Evolutionary conservation across 2,797 vertebrate genomes (phyloP), one percentile per base, ranked within the genome.

Genomic region (Fringilla coelebs): DNA sequence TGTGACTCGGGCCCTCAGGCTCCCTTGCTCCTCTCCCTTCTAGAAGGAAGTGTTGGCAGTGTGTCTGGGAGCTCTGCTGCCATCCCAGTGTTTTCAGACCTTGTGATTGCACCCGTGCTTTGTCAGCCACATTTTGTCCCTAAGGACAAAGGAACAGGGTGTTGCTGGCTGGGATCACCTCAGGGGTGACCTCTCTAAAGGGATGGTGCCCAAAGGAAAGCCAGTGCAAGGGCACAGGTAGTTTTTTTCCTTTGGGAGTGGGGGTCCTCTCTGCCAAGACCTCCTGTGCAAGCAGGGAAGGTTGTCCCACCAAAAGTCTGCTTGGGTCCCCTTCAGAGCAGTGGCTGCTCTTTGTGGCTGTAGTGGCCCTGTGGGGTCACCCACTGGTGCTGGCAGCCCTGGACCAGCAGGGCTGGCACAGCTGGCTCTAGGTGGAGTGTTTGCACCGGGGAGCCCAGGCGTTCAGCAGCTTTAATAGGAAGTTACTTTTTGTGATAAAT

Each of bases 401-500:
- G 63, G 24, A 11, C 2, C 15, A 52, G 48, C 0, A 13, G 38
- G 18, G 21, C 68, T 83, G 77, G 70, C 74, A 45, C 74, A 46
- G 71, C 54, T 78, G 55, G 66, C 78, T 92, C 34, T 57, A 65
- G 89, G 52, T 85, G 73, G 67, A 92, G 73, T 41, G 22, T 94
- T 92, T 82, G 68, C 48, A 25, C 63, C 3, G 17, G 62, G 48
- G 46, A 88, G 60, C 34, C 14, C 36, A 14, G 32, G 38, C 45
- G 73, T 49, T 61, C 57, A 32, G 40, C 40, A 68, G 48, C 85
- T 84, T 38, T 34, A 71, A 29, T 66, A 75, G 52, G 63, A 81
- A 68, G 49, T 88, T 72, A 45, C n/a, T 71, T 90, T 61, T 78
- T 62, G 46, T 72, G 55, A 90, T 84, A 73, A 90, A 87, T 48